These are phyloP conservation scores for Acanthis flammea DNA, from an alignment of 2,797 vertebrate genomes.

Conservation along the genomic window DNA sequence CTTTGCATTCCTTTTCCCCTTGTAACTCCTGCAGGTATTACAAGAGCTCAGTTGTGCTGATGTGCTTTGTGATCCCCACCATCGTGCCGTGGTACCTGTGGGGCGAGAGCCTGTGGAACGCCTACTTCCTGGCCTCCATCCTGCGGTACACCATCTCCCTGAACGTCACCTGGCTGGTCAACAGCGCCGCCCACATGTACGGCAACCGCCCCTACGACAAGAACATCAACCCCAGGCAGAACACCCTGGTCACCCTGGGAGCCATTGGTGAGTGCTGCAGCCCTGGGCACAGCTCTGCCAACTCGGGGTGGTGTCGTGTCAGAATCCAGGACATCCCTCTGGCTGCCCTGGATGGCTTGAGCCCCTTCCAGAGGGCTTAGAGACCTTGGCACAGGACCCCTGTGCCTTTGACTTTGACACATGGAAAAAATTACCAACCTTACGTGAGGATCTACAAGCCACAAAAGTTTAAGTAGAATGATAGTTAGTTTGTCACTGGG, in stretches of 20 bases:
- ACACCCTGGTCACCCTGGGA: slow-evolving; percentile 75
- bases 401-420: background rate
- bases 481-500: background rate
- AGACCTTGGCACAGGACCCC: background rate
- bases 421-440: background rate
- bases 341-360: background rate
- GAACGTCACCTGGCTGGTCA: slow-evolving; percentile 81
- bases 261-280: slow-evolving; percentile 76
- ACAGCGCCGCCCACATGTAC: slow-evolving; percentile 82
- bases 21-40: slow-evolving; percentile 69
- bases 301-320: accelerated
- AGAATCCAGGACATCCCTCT: background rate
- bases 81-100: slow-evolving; percentile 82
- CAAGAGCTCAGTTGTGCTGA: slow-evolving; percentile 76
- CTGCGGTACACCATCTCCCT: slow-evolving; percentile 81
- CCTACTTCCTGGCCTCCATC: slow-evolving; percentile 81
- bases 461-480: background rate
- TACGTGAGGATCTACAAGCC: background rate
- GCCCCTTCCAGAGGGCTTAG: background rate
- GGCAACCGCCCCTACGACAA: slow-evolving; percentile 81
- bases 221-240: slow-evolving; percentile 80
- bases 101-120: slow-evolving; percentile 81
- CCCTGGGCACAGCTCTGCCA: background rate
- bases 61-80: slow-evolving; percentile 80
- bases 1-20: background rate